Percentiles rank a stretch among this genome's conserved stretches.
Conservation (phyloP, 2,797 vertebrate genomes). For the Argya squamiceps region DNA sequence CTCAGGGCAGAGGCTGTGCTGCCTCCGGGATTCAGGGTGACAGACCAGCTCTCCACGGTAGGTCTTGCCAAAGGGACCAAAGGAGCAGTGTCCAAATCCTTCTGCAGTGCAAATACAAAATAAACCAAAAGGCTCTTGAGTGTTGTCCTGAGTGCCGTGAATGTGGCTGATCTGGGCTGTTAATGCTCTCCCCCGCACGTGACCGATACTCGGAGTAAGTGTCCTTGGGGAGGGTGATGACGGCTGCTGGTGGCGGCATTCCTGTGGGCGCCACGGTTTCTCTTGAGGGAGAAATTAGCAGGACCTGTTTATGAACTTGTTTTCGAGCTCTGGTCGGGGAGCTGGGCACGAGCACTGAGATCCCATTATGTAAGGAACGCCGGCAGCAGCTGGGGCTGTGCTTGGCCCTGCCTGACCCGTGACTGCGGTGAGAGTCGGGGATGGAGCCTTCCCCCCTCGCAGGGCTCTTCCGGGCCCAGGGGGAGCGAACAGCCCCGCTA, state of each 20-base stretch:
- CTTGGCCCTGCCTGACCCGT: constrained; percentile 39
- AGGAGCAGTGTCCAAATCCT: neutral
- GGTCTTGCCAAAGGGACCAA: neutral
- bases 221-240: neutral
- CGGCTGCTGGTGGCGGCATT: constrained; percentile 30
- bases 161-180: neutral
- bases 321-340: constrained; percentile 10
- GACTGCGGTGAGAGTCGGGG: constrained; percentile 33
- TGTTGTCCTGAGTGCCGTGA: neutral
- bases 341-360: constrained; percentile 50
- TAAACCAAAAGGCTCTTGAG: neutral
- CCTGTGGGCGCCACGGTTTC: constrained; percentile 21
- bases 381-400: constrained; percentile 45
- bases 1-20: neutral
- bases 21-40: fast-evolving
- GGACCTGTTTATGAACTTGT: constrained; percentile 66
- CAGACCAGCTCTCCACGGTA: fast-evolving
- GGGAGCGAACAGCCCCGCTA: neutral
- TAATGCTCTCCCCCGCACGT: neutral
- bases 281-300: constrained; percentile 38
- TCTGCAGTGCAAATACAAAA: neutral
- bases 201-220: neutral
- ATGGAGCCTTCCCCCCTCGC: neutral
- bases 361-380: constrained; percentile 48
- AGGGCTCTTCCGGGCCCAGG: neutral